Percentiles rank a stretch among this genome's conserved stretches.
Evolutionary conservation across 2,797 vertebrate species (phyloP).

Genomic region (Macropodus opercularis): DNA sequence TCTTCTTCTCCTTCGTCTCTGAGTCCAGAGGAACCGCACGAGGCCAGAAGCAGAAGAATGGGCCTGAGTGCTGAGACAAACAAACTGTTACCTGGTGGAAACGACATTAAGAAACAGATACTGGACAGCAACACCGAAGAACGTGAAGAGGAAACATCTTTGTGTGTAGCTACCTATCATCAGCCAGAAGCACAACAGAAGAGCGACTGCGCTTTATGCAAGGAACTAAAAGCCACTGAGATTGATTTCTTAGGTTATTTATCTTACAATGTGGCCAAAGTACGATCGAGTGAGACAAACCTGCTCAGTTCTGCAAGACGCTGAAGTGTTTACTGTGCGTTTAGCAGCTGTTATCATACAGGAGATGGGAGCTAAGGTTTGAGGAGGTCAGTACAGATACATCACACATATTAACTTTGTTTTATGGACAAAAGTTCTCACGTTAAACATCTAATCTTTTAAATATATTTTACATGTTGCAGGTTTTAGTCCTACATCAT

Average conservation of each 20-base stretch:
- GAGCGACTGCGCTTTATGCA: background rate
- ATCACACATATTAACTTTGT: background rate
- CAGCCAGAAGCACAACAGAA: background rate
- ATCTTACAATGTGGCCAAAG: conserved; percentile 31
- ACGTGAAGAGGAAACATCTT: background rate
- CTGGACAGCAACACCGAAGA: background rate
- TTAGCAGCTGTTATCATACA: background rate
- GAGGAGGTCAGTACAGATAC: background rate
- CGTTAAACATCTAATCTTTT: no score
- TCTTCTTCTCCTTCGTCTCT: conserved; percentile 3
- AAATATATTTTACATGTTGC: no score
- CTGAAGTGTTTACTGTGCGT: no score
- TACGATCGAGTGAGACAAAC: background rate
- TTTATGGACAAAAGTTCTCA: no score
- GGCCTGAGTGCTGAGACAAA: background rate
- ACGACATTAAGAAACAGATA: background rate
- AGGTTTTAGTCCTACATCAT: no score
- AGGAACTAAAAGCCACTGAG: background rate
- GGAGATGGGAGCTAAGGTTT: background rate
- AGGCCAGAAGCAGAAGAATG: background rate
- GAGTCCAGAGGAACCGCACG: conserved; percentile 2
- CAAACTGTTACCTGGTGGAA: background rate
- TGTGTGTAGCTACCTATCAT: conserved; percentile 18
- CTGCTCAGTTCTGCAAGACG: background rate
- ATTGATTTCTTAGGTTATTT: conserved; percentile 4